phyloP scores from a whole-genome alignment of 2,797 vertebrate species.

The Coregonus suidteri region DNA sequence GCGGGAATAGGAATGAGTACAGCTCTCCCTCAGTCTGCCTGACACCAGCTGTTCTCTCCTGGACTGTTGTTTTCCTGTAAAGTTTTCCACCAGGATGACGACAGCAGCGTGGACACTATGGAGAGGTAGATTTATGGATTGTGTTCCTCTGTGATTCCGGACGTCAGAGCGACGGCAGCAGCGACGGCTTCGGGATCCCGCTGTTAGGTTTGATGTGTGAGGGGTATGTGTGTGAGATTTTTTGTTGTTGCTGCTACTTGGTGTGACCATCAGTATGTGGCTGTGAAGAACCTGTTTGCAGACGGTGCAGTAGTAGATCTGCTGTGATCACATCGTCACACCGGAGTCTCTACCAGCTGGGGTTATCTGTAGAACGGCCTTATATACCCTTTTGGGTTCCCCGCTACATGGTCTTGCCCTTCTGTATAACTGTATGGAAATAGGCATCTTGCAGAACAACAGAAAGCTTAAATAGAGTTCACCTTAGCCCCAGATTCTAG shows the following conservation, averaged over 20 bases:
- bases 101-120: neutral
- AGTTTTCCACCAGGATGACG: constrained; percentile 33
- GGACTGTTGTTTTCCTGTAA: constrained; percentile 12
- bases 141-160: constrained; percentile 44
- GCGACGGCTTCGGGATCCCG: constrained; percentile 16
- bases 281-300: constrained; percentile 52
- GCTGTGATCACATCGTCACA: constrained; percentile 7
- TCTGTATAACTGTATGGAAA: constrained; percentile 41
- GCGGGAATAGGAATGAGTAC: constrained; percentile 61
- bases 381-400: constrained; percentile 42
- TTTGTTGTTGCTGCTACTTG: constrained; percentile 21
- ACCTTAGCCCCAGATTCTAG: constrained; percentile 37
- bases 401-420: constrained; percentile 6
- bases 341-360: constrained; percentile 14
- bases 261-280: constrained; percentile 26
- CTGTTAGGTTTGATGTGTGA: constrained; percentile 22
- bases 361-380: constrained; percentile 22
- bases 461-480: constrained; percentile 45
- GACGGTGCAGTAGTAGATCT: constrained; percentile 30
- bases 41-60: constrained; percentile 52
- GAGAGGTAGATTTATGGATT: constrained; percentile 33
- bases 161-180: constrained; percentile 22
- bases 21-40: constrained; percentile 38
- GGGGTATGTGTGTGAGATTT: neutral
- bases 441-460: constrained; percentile 24